Evolutionary conservation across 2,888 invertebrate species (phyloP), one percentile per base, ranked within the genome.

Genomic region (Sesia bembeciformis): DNA sequence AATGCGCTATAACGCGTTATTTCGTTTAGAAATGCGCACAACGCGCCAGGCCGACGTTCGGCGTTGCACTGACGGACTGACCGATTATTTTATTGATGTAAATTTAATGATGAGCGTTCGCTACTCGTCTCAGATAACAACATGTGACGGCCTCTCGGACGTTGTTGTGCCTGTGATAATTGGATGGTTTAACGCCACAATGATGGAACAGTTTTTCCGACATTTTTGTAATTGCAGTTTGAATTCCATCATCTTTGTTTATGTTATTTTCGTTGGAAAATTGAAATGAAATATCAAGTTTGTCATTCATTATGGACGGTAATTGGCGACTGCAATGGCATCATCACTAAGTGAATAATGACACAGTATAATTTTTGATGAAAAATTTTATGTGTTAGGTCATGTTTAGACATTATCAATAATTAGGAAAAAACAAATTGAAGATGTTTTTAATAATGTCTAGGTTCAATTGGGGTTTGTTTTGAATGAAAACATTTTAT

Each of bases 31-130:
- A 49, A 8, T 43, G 56, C 56, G 58, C 59, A 64, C 68, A 61
- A 61, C 68, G 57, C 60, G 63, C 64, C 54, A 68, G 66, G 54
- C 54, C 68, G 67, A 68, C 74, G 74, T 67, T 66, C 73, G 62
- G 69, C 72, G 72, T 67, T 81, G 75, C 75, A 81, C 77, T 81
- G 78, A 72, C 68, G 57, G 57, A 23, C 56, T 66, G 69, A 73
- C 72, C 67, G 75, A 76, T 78, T 81, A 78, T 78, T 80, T 81
- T 84, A 84, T 84, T 83, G 79, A 81, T 83, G 82, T 77, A 74
- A 77, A 76, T 77, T 69, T 73, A 23, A 23, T 78, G 81, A 82
- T 81, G 83, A 76, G 75, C 74, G 65, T 59, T 61, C 56, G 63
- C 56, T 52, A 56, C 66, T 62, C 66, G 62, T 59, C 66, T 69